Base-by-base conservation (phyloP, 2,888 invertebrate species). In the Leptothorax acervorum region DNA sequence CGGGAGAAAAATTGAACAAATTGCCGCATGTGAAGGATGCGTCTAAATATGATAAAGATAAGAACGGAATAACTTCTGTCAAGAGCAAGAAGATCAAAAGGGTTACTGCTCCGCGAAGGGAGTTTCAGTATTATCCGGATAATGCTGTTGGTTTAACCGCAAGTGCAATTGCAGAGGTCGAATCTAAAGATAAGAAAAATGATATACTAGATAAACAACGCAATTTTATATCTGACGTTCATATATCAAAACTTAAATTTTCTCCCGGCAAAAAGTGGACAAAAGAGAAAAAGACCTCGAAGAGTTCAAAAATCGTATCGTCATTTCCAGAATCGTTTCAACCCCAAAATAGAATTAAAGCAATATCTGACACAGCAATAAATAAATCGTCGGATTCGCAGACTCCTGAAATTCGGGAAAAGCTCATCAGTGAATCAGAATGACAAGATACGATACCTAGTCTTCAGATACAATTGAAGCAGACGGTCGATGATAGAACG, bases 1-100 rank as follows among this genome's bases (percentile, higher is more conserved):
- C 39, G 28, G 63, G 57, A 84, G 75, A 31, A 74, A 74, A 45
- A 62, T 68, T 57, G 42, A 39, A 60, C 28, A 42, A 71, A 79
- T 60, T 81, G 39, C 79, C 79, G 51, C 8, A 48, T n/a, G 12
- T n/a, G 51, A 73, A 23, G 66, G 66, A 28, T 31, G 63, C 48
- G n/a, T 31, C 28, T 65, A 85, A 35, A 60, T 48, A 73, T 60
- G 9, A 39, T 12, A 35, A 60, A 48, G 23, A 48, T 48, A 31
- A 39, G 18, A 39, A 28, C 4, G 28, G 35, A 60, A 28, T 39
- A 81, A 60, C 45, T 45, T 39, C 73, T 12, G 18, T 23, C 74
- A 18, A 73, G 18, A 53, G 62, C 12, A 23, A 51, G 48, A 70
- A 39, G 15, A 60, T 60, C 4, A 51, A 60, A 60, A 48, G 2